Percentiles rank a stretch among this genome's conserved stretches.
phyloP scores from a whole-genome alignment of 2,888 invertebrate genomes.

The Agrypnus murinus region DNA sequence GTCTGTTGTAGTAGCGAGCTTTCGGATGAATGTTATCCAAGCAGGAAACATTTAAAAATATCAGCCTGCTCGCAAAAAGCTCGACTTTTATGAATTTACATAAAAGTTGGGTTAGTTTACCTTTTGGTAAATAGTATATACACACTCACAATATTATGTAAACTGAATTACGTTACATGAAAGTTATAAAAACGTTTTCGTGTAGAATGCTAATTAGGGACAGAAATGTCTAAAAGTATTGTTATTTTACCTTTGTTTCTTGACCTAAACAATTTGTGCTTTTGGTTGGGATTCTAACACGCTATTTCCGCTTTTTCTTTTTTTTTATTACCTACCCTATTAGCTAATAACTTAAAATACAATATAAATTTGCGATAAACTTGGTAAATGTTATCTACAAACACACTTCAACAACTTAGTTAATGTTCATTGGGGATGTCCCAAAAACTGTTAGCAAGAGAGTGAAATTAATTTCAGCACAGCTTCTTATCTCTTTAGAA shows the following conservation, averaged over 20 bases:
- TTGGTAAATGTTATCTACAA: no score
- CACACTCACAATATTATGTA: no score
- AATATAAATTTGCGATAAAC: no score
- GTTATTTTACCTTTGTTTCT: no score
- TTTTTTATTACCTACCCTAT: no score
- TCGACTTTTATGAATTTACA: not conserved
- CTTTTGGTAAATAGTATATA: not conserved
- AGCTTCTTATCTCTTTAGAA: constrained; percentile 23
- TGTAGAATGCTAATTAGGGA: not conserved
- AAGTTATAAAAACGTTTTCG: not conserved
- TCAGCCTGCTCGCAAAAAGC: not conserved
- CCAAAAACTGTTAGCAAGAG: constrained; percentile 26
- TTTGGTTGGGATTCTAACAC: no score
- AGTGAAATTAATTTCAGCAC: constrained; percentile 29
- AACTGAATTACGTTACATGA: not conserved
- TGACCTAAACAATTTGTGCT: no score
- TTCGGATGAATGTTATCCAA: constrained; percentile 19
- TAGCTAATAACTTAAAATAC: no score
- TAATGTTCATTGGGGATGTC: constrained; percentile 3
- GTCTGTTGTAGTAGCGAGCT: not conserved
- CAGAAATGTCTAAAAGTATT: not conserved
- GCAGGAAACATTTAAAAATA: constrained; percentile 18
- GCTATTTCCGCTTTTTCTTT: no score
- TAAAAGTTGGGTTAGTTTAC: not conserved
- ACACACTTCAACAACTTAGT: constrained; percentile 17